A percentile compares a stretch with the other conserved stretches of the same genome.
Evolutionary conservation across 2,797 vertebrate species (phyloP).

Genomic region (Sebastes nivosus): DNA sequence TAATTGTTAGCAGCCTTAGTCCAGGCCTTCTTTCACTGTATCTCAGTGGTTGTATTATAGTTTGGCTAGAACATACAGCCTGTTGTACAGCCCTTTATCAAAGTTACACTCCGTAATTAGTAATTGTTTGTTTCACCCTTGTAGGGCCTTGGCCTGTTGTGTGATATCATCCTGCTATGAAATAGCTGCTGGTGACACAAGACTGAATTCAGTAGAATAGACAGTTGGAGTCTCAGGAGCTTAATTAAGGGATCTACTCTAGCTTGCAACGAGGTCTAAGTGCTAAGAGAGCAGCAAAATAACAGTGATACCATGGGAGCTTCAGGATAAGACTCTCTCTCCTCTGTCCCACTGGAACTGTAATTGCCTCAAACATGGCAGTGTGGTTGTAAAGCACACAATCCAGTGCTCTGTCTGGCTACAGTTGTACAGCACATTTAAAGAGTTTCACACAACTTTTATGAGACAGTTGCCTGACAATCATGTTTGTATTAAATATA

Average conservation of each 20-base stretch:
- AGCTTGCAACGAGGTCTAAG: conserved; percentile 33
- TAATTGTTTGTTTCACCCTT: conserved; percentile 20
- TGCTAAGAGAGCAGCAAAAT: conserved; percentile 5
- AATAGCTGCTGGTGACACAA: conserved; percentile 50
- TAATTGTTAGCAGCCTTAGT: too few species aligned
- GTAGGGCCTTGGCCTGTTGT: conserved; percentile 3
- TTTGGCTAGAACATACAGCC: background rate
- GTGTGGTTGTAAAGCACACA: conserved; percentile 14
- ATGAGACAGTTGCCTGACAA: background rate
- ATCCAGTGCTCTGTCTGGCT: background rate
- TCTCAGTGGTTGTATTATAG: background rate
- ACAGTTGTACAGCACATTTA: background rate
- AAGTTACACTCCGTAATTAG: conserved; percentile 1
- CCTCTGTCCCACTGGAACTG: conserved; percentile 29
- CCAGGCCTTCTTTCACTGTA: background rate
- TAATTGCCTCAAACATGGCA: conserved; percentile 28
- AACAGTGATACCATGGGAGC: background rate
- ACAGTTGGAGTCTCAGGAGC: conserved; percentile 42
- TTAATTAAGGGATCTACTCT: conserved; percentile 57
- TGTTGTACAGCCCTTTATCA: background rate
- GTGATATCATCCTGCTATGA: conserved; percentile 12
- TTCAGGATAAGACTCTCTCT: conserved; percentile 1
- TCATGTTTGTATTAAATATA: background rate
- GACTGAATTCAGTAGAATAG: conserved; percentile 27
- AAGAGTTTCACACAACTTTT: background rate